These are phyloP conservation scores for Diprion similis DNA, from an alignment of 1,140 invertebrate species.

Conservation along the genomic window DNA sequence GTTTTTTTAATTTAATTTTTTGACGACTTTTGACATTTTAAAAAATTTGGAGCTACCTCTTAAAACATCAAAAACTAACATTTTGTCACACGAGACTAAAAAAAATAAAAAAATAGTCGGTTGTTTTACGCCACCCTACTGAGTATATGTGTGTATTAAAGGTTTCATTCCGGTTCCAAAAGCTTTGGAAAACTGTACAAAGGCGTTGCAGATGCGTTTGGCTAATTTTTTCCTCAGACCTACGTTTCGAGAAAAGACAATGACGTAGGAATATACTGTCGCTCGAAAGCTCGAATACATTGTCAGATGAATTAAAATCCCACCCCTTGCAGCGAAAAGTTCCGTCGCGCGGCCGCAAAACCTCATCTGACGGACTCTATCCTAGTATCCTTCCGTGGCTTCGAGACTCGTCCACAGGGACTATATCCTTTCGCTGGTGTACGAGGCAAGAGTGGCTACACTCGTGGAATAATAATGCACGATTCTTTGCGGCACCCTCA, in stretches of 20 bases:
- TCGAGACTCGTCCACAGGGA: conserved; percentile 16
- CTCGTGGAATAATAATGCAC: conserved; percentile 28
- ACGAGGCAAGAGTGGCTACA: conserved; percentile 25
- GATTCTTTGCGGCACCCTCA: conserved; percentile 18
- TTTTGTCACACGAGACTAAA: too few relatives aligned
- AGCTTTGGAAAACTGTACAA: not conserved
- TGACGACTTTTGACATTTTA: too few relatives aligned
- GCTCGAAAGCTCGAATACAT: conserved; percentile 26
- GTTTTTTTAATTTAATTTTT: too few relatives aligned
- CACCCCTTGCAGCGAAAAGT: conserved; percentile 2
- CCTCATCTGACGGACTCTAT: not conserved
- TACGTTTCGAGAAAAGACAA: conserved; percentile 25
- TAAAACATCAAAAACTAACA: too few relatives aligned
- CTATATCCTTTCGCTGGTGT: conserved; percentile 25
- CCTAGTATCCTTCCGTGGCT: not conserved
- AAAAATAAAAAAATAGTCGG: too few relatives aligned
- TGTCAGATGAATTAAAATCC: conserved; percentile 35
- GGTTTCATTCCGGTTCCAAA: not conserved
- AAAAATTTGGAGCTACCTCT: too few relatives aligned
- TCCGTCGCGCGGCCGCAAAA: not conserved
- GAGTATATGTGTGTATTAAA: not conserved
- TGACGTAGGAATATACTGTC: conserved; percentile 17
- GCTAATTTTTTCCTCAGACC: not conserved
- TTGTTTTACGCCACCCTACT: too few relatives aligned
- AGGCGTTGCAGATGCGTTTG: not conserved